Evolutionary conservation across 2,888 invertebrate genomes (phyloP).

Genomic region (Bellardia bayeri): DNA sequence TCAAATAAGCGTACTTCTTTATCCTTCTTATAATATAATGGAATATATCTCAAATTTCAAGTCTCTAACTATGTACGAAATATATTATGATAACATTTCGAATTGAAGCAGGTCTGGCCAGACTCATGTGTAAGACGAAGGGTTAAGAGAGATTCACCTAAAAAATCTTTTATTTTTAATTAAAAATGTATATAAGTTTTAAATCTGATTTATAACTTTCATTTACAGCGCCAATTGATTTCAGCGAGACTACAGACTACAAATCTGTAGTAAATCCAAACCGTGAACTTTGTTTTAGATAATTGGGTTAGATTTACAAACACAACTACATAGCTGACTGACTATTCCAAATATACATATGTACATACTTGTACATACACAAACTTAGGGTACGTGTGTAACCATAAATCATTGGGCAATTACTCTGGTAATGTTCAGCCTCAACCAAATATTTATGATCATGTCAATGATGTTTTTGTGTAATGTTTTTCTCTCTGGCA

Average conservation of each 20-base stretch:
- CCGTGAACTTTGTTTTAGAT: constrained; percentile 53
- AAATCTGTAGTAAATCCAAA: constrained; percentile 33
- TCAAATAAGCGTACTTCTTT: no score
- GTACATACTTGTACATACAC: background rate
- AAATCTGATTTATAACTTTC: constrained; percentile 25
- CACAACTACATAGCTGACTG: background rate
- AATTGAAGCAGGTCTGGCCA: no score
- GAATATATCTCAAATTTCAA: no score
- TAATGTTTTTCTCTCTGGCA: constrained; percentile 47
- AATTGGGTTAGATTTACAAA: constrained; percentile 49
- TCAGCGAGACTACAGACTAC: background rate
- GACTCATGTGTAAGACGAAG: no score
- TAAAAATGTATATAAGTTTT: background rate
- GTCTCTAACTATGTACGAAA: no score
- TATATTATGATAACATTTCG: no score
- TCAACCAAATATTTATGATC: constrained; percentile 49
- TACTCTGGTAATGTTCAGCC: constrained; percentile 40
- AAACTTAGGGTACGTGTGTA: constrained; percentile 52
- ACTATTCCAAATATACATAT: constrained; percentile 11
- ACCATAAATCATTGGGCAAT: constrained; percentile 62
- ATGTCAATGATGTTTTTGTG: constrained; percentile 45
- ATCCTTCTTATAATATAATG: no score
- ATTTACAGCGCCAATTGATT: constrained; percentile 44
- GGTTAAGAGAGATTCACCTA: no score
- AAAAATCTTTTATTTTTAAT: background rate